These are phyloP conservation scores for Cercopithecus diana DNA, from an alignment of 2,797 vertebrate species.

Conservation along the genomic window DNA sequence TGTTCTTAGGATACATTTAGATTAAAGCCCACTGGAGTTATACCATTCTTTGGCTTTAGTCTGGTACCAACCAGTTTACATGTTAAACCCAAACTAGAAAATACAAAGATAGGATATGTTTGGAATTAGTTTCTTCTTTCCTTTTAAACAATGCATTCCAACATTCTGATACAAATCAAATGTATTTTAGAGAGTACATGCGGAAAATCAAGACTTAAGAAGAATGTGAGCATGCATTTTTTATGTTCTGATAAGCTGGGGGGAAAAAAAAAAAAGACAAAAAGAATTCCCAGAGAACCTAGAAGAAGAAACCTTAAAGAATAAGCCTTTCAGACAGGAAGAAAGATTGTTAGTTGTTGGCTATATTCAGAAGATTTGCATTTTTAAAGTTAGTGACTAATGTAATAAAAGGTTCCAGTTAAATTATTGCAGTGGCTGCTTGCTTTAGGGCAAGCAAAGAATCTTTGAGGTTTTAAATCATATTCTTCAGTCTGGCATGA, in stretches of 20 bases:
- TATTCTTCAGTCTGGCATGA: conserved; percentile 28
- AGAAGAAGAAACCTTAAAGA: conserved; percentile 30
- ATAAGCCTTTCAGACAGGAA: conserved; percentile 31
- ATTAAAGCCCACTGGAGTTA: not conserved
- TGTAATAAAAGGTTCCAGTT: conserved; percentile 60
- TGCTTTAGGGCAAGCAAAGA: conserved; percentile 62
- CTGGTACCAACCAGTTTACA: not conserved
- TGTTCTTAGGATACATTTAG: not conserved
- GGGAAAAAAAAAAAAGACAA: not conserved
- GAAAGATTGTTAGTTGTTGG: conserved; percentile 42
- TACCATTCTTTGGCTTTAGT: not conserved
- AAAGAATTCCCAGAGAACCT: conserved; percentile 22
- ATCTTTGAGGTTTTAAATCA: conserved; percentile 67
- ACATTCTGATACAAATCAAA: conserved; percentile 21
- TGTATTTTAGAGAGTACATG: not conserved
- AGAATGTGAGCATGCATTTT: not conserved
- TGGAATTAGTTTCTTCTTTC: not conserved
- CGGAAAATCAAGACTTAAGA: conserved; percentile 13
- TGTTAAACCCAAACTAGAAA: not conserved
- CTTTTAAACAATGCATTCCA: not conserved
- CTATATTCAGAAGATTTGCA: conserved; percentile 59
- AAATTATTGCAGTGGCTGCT: conserved; percentile 55
- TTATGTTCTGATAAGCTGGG: conserved; percentile 16
- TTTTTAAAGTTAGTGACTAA: conserved; percentile 70
- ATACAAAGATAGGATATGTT: not conserved